Evolutionary conservation across 2,113 vertebrate genomes (phyloP), one percentile per base, ranked within the genome.

Genomic region (Tretioscincus oriximinensis): DNA sequence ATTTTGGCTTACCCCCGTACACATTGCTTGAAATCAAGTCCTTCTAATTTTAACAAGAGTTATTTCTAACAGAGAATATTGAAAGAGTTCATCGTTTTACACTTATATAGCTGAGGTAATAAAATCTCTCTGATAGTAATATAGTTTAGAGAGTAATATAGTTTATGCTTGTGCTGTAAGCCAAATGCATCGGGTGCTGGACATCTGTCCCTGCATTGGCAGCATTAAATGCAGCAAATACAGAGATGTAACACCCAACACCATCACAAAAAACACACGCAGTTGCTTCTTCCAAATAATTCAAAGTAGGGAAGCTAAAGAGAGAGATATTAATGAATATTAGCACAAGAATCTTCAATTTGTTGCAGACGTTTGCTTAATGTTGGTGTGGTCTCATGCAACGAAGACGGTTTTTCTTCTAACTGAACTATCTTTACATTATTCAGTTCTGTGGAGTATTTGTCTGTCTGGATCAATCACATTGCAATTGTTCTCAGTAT

Each of bases 171-270:
- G 8, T 73, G 21, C 9, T 49, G 68, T 73, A 73, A 73, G 47
- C 61, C 18, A 75, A 28, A 12, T 81, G 31, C 68, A 66, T 29
- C 31, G 35, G 22, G 22, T 14, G 28, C 12, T 60, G 64, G 72
- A 31, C 80, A 68, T 75, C 73, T 81, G 64, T 67, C 68, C 26
- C 29, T 35, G 75, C 26, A 7, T 75, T 60, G 64, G 51, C 64
- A 81, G 29, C 64, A 68, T 21, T 61, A 35, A 26, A 28, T 58
- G 12, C 61, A 75, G 49, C 64, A 68, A 21, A 28, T n/a, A 45
- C 24, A 68, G 66, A 68, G 22, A 61, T 26, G n/a, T 75, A 75
- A 68, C 58, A 45, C 54, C 4, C 54, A 12, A 60, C 64, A 20
- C 60, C 64, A 49, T 41, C 22, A 5, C 65, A 68, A 68, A 22